phyloP scores from a whole-genome alignment of 2,888 invertebrate genomes.

The Halocaridina rubra region DNA sequence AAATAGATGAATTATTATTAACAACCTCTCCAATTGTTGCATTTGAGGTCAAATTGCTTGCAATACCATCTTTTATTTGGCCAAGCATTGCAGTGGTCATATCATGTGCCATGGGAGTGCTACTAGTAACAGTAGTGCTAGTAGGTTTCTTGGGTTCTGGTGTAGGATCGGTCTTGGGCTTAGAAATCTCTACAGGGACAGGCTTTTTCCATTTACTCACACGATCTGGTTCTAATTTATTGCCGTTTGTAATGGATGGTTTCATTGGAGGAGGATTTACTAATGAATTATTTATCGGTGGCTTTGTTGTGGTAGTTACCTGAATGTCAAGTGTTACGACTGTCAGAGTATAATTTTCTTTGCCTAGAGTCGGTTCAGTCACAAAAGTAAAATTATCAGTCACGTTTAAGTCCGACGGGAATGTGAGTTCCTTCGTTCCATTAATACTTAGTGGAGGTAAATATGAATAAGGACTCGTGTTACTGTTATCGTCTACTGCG shows the following conservation, averaged over 20 bases:
- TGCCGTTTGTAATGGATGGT: slow-evolving; percentile 33
- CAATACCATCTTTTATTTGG: background rate
- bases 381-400: background rate
- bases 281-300: background rate
- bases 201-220: background rate
- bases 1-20: background rate
- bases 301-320: background rate
- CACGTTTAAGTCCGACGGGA: background rate
- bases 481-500: background rate
- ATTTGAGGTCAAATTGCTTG: no score
- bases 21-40: background rate
- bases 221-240: slow-evolving; percentile 20
- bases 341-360: background rate
- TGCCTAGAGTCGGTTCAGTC: background rate
- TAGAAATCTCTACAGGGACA: background rate
- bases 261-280: slow-evolving; percentile 30
- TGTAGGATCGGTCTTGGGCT: background rate
- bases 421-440: background rate
- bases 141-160: background rate
- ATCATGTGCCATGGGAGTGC: background rate
- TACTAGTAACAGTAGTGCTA: background rate
- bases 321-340: background rate
- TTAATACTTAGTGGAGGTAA: background rate
- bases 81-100: background rate
- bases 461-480: background rate